These are phyloP conservation scores for Scaptomyza pallida DNA, from an alignment of 1,140 invertebrate genomes.

Conservation along the genomic window DNA sequence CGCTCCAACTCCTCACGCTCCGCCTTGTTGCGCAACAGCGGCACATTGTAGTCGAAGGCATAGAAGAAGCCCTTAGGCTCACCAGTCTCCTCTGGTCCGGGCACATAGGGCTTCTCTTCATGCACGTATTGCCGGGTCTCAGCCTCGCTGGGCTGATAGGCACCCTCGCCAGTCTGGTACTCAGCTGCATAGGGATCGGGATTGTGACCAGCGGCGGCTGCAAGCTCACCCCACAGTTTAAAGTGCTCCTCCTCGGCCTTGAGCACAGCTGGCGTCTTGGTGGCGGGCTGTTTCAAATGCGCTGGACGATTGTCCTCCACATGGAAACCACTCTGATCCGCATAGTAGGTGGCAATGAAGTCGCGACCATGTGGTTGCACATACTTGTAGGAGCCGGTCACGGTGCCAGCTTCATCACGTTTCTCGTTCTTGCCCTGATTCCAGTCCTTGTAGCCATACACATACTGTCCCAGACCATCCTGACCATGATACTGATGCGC, in stretches of 20 bases:
- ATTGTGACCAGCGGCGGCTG: constrained; percentile 85
- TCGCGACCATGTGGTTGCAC: constrained; percentile 81
- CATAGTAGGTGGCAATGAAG: constrained; percentile 86
- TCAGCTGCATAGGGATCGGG: constrained; percentile 84
- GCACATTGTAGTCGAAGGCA: constrained; percentile 87
- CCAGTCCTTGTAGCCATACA: constrained; percentile 87
- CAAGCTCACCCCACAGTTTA: constrained; percentile 87
- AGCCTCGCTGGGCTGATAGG: constrained; percentile 66
- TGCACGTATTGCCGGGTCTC: constrained; percentile 71
- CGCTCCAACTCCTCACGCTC: constrained; percentile 77
- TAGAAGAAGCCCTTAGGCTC: constrained; percentile 89
- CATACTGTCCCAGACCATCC: constrained; percentile 87
- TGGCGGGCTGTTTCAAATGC: constrained; percentile 85
- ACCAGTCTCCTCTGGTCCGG: constrained; percentile 84
- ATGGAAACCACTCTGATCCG: constrained; percentile 87
- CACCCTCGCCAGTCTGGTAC: constrained; percentile 70
- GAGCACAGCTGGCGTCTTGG: constrained; percentile 86
- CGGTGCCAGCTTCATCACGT: constrained; percentile 74
- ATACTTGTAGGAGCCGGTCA: constrained; percentile 82
- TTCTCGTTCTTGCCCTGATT: constrained; percentile 86
- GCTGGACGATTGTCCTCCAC: constrained; percentile 88
- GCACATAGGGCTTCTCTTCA: constrained; percentile 72
- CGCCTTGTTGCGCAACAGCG: constrained; percentile 76
- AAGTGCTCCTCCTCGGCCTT: constrained; percentile 87
- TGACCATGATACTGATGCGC: constrained; percentile 88